These are phyloP conservation scores for Aethes cnicana DNA, from an alignment of 2,888 invertebrate species.

Conservation along the genomic window DNA sequence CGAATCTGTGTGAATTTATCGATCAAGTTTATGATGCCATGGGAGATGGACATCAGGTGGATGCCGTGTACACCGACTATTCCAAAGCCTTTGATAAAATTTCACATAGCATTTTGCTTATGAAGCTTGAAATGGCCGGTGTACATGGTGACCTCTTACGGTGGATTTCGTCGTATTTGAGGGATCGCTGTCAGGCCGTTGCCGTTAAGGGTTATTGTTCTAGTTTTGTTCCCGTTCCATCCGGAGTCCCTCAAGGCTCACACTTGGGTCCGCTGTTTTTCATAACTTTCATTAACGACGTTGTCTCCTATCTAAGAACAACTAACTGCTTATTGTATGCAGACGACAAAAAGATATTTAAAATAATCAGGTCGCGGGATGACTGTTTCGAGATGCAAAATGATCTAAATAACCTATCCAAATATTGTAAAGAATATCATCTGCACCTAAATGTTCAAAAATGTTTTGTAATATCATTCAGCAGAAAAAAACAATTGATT, in stretches of 20 bases:
- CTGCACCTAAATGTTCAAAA: not conserved
- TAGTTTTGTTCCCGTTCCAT: not conserved
- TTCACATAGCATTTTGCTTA: not conserved
- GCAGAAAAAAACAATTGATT: not conserved
- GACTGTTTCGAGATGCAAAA: not conserved
- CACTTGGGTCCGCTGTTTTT: conserved; percentile 2
- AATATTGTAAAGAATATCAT: not conserved
- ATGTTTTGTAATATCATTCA: not conserved
- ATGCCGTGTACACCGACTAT: too few relatives aligned
- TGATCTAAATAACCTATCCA: not conserved
- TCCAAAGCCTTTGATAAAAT: too few relatives aligned
- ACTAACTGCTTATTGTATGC: not conserved
- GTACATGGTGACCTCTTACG: too few relatives aligned
- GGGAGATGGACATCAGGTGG: too few relatives aligned
- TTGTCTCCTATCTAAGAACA: not conserved
- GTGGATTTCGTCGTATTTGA: not conserved
- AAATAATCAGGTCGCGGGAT: not conserved
- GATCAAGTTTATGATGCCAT: too few relatives aligned
- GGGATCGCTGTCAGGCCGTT: conserved; percentile 2
- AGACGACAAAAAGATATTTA: conserved; percentile 1
- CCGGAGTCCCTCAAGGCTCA: not conserved
- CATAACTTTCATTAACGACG: conserved; percentile 1
- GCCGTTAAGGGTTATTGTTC: conserved; percentile 7
- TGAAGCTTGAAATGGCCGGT: not conserved
- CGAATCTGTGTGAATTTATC: too few relatives aligned